These are phyloP conservation scores for Triplophysa dalaica DNA, from an alignment of 2,113 vertebrate species.

Conservation along the genomic window DNA sequence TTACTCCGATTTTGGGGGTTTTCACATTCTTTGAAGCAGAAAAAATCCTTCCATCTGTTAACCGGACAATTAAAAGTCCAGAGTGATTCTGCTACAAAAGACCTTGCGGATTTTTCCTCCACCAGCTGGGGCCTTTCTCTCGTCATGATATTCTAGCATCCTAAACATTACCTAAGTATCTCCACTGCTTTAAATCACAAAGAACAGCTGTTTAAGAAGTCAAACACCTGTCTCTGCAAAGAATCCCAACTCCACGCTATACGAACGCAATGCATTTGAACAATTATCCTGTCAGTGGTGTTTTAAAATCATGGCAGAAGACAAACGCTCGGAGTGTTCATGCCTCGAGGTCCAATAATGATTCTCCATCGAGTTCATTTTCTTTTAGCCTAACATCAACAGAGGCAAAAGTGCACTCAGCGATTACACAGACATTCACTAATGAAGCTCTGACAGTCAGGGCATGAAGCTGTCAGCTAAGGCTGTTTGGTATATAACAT, in stretches of 20 bases:
- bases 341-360: slow-evolving; percentile 13
- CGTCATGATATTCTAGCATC: not conserved
- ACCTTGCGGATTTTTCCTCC: not conserved
- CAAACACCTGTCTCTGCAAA: slow-evolving; percentile 26
- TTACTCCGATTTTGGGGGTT: too few relatives aligned
- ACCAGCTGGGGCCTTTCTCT: slow-evolving; percentile 1
- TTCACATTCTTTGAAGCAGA: not conserved
- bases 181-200: slow-evolving; percentile 13
- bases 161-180: slow-evolving; percentile 20
- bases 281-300: slow-evolving; percentile 40
- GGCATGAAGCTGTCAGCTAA: slow-evolving; percentile 19
- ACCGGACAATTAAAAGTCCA: not conserved
- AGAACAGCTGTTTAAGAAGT: slow-evolving; percentile 37
- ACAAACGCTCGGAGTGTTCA: slow-evolving; percentile 15
- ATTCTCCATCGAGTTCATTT: slow-evolving; percentile 39
- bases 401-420: slow-evolving; percentile 10
- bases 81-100: not conserved
- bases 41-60: not conserved
- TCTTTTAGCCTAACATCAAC: slow-evolving; percentile 25
- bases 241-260: not conserved
- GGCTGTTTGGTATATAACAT: slow-evolving; percentile 10
- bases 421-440: slow-evolving; percentile 30
- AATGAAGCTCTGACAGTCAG: slow-evolving; percentile 39
- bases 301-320: slow-evolving; percentile 31
- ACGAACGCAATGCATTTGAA: slow-evolving; percentile 25